Base-by-base conservation (phyloP, 1,140 invertebrate genomes). In the Procambarus clarkii region DNA sequence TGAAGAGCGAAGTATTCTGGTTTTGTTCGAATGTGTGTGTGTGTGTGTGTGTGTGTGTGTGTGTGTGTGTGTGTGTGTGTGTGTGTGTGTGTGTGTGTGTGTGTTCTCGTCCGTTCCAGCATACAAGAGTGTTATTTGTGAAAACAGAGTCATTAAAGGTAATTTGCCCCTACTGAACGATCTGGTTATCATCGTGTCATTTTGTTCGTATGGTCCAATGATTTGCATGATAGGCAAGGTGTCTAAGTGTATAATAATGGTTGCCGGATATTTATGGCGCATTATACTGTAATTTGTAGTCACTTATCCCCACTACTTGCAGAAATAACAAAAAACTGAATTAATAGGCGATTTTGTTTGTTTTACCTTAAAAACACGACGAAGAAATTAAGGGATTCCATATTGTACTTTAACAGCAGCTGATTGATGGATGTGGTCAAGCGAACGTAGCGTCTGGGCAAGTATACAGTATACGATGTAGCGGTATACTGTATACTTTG, bases 11-110 rank as follows among this genome's bases (percentile, higher is more conserved):
- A 78, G 45, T 13, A 54, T 48, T 18, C 9, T 79, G 58, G 50
- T 46, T 9, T 11, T 81, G 79, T 81, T 21, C 18, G 46, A 50
- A 34, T 81, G 79, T 81, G 79, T 81, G 79, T 81, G 79, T 81
- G 79, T 81, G 79, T 81, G 79, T 81, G 79, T 81, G 79, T 81
- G 79, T 81, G 46, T 81, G 79, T 81, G 79, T 81, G 46, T 81
- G 45, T 50, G 45, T 50, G 79, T 81, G 78, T 79, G 78, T 79
- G 78, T 54, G 78, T 80, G 13, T 48, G 78, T 58, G 50, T 54
- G 50, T 54, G 50, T 54, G 50, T 54, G 50, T 54, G 50, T 54
- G 50, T 54, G 50, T 54, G 76, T 77, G 76, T 34, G 24, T 77
- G 76, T n/a, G 60, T n/a, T 3, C 18, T 15, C 4, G 15, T 69